Percentiles rank a stretch among this genome's conserved stretches.
These are phyloP conservation scores for Drosophila nikananu DNA, from an alignment of 1,140 invertebrate species.

Conservation along the genomic window DNA sequence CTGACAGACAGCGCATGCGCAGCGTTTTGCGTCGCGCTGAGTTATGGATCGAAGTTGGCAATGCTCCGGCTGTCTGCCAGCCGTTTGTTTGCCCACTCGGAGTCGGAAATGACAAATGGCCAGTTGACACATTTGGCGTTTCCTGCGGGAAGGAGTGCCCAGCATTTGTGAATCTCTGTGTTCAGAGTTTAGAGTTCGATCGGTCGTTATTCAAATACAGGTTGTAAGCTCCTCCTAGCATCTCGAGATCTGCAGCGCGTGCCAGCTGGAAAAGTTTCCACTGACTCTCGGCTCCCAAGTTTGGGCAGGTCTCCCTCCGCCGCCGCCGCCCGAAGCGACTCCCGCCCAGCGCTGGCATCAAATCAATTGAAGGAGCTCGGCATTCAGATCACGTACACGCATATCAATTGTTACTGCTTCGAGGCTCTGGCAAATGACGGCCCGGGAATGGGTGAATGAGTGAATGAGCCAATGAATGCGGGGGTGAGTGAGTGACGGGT, in stretches of 20 bases:
- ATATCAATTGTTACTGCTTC: slow-evolving; percentile 79
- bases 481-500: slow-evolving; percentile 49
- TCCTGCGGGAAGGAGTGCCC: slow-evolving; percentile 19
- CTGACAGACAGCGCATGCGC: slow-evolving; percentile 39
- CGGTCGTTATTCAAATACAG: background rate
- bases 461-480: slow-evolving; percentile 30
- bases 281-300: slow-evolving; percentile 10
- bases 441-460: slow-evolving; percentile 36
- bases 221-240: background rate
- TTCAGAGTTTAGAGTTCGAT: background rate
- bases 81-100: slow-evolving; percentile 53
- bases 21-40: slow-evolving; percentile 24
- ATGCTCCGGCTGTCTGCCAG: slow-evolving; percentile 39
- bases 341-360: slow-evolving; percentile 48
- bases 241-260: slow-evolving; percentile 19
- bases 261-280: slow-evolving; percentile 37
- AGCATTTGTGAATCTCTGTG: background rate
- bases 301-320: slow-evolving; percentile 1
- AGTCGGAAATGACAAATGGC: slow-evolving; percentile 62
- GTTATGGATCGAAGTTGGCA: slow-evolving; percentile 38
- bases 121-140: slow-evolving; percentile 56
- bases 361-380: slow-evolving; percentile 55
- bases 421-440: slow-evolving; percentile 70
- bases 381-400: slow-evolving; percentile 71
- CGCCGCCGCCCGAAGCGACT: background rate